Base-by-base conservation (phyloP, 2,113 vertebrate species). In the Myotis davidii region DNA sequence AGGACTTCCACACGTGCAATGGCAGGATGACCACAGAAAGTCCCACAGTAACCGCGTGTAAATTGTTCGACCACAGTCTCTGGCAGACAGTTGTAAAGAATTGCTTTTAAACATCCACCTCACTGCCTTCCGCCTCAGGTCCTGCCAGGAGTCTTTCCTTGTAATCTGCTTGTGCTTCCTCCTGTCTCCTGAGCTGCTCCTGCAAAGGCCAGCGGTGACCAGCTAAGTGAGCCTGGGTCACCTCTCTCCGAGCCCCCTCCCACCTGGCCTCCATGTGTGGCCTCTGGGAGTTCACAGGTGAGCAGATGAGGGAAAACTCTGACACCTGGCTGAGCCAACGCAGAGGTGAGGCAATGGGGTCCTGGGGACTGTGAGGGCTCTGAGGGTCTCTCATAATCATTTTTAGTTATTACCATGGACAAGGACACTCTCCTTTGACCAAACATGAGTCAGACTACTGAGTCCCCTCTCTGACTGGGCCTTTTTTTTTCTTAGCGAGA, bases 331-430 rank as follows among this genome's bases (percentile, higher is more conserved):
- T 25, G 5, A 42, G 13, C n/a, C 2, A 0, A 84, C 52, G 5
- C 2, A 5, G 11, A 34, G 48, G 13, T 0, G 20, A 45, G 27
- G 8, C 34, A 10, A 17, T 56, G 45, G 29, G 21, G 17, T 29
- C 25, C n/a, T 14, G 65, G 56, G 54, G 32, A 52, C 27, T 9
- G 0, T 9, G 29, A 77, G 61, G 23, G 34, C n/a, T 23, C 16
- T 9, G 0, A 18, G 50, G n/a, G 23, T 37, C 17, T 29, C 16
- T 54, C 6, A 1, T 34, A 16, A 29, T 85, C 20, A 0, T 29
- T 59, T 94, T 61, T 4, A 9, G 7, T 69, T 4, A 27, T 37
- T 42, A 5, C 27, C 74, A 27, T 42, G 39, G 21, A n/a, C 42
- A 34, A 54, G 34, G n/a, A 45, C 34, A 13, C 73, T 64, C 21